Evolutionary conservation across 1,140 invertebrate genomes (phyloP).

Genomic region (Papilio polyxenes): DNA sequence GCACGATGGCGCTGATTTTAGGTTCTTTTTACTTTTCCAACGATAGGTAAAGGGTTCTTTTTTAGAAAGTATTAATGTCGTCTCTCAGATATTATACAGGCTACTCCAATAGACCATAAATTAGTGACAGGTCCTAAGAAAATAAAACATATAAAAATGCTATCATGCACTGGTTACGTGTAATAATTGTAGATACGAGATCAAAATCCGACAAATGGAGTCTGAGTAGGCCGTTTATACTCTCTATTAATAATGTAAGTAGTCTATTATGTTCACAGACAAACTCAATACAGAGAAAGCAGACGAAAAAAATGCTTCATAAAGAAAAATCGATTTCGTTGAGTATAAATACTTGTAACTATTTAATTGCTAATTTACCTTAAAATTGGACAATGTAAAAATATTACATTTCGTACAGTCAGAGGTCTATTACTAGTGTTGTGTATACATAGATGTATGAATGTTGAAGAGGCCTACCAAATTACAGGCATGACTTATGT

Average conservation of each 20-base stretch:
- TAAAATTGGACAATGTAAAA: no score
- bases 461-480: no score
- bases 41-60: conserved; percentile 68
- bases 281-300: conserved; percentile 45
- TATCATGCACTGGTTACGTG: conserved; percentile 56
- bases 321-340: background rate
- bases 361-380: no score
- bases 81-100: background rate
- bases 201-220: conserved; percentile 60
- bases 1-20: conserved; percentile 66
- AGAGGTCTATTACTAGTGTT: no score
- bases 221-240: conserved; percentile 47
- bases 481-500: no score
- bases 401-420: no score
- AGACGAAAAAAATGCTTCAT: background rate
- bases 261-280: conserved; percentile 60
- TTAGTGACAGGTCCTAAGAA: no score
- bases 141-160: no score
- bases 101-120: no score
- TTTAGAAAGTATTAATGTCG: conserved; percentile 52
- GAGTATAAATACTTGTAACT: background rate
- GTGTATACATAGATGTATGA: no score
- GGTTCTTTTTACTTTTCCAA: conserved; percentile 62
- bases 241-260: conserved; percentile 63
- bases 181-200: conserved; percentile 64